Evolutionary conservation across 2,797 vertebrate genomes (phyloP).

Genomic region (Sciurus carolinensis): DNA sequence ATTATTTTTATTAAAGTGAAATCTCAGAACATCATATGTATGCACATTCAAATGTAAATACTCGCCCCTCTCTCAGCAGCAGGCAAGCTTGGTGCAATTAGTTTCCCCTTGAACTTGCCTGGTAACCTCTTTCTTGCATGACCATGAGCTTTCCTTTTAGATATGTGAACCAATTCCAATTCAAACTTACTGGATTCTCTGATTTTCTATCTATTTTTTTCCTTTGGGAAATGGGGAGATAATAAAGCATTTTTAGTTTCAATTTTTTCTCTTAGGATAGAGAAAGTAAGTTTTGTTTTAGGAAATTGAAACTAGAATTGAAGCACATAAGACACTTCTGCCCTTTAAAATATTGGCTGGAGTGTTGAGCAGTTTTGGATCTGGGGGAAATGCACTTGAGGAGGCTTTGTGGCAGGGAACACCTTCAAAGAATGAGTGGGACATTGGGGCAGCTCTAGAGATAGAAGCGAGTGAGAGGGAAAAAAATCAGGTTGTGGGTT

Average conservation of each 20-base stretch:
- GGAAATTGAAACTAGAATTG: background rate
- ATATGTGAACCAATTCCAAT: background rate
- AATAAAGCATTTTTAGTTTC: background rate
- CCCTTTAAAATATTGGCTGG: background rate
- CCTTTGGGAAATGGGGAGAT: background rate
- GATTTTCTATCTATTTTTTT: background rate
- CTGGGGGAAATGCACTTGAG: background rate
- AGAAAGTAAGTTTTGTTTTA: slow-evolving; percentile 13
- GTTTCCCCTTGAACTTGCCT: background rate
- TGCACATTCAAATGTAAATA: background rate
- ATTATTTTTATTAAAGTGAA: background rate
- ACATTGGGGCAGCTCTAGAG: background rate
- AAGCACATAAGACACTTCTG: background rate
- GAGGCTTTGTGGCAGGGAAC: background rate
- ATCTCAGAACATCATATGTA: background rate
- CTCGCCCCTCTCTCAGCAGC: fast-evolving
- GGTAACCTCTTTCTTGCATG: background rate
- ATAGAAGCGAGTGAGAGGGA: background rate
- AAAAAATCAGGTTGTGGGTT: background rate
- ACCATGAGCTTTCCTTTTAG: background rate
- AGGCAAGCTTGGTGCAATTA: too few relatives aligned
- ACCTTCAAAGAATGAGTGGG: background rate
- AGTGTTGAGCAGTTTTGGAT: background rate
- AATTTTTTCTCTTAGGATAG: background rate
- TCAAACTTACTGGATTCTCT: background rate